phyloP scores from a whole-genome alignment of 2,888 invertebrate species.

The Xanthia icteritia region DNA sequence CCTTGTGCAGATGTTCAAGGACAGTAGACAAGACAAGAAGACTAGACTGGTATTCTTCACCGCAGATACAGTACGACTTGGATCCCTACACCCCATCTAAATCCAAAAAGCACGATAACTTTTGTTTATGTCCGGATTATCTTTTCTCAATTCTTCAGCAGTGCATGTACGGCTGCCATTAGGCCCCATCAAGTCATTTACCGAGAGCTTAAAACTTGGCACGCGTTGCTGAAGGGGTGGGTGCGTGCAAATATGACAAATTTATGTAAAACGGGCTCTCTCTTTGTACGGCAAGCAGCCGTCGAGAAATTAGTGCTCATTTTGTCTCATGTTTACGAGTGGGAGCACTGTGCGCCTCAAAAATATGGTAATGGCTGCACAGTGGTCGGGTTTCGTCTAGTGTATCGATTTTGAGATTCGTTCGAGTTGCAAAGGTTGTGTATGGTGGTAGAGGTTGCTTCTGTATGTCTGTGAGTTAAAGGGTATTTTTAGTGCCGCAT shows the following conservation, averaged over 20 bases:
- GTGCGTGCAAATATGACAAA: slow-evolving; percentile 89
- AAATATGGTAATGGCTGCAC: slow-evolving; percentile 84
- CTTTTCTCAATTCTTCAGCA: slow-evolving; percentile 39
- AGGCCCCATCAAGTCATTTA: slow-evolving; percentile 69
- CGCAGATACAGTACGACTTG: background rate
- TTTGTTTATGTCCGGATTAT: slow-evolving; percentile 29
- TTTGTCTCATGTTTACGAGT: slow-evolving; percentile 86
- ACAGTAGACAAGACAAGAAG: background rate
- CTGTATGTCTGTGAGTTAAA: slow-evolving; percentile 9
- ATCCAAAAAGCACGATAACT: background rate
- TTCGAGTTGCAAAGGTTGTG: slow-evolving; percentile 61
- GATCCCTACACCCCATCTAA: background rate
- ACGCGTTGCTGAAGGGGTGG: slow-evolving; percentile 69
- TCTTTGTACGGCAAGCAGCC: slow-evolving; percentile 77
- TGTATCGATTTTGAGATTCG: slow-evolving; percentile 75
- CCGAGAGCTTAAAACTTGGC: slow-evolving; percentile 80
- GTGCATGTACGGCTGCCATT: slow-evolving; percentile 55
- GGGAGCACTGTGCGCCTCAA: slow-evolving; percentile 77
- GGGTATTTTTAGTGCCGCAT: background rate
- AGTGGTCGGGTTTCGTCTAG: slow-evolving; percentile 74
- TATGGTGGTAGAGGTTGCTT: slow-evolving; percentile 31
- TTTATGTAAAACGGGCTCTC: slow-evolving; percentile 86
- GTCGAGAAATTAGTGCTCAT: slow-evolving; percentile 87
- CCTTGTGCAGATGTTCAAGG: background rate
- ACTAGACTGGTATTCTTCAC: background rate